Conservation (phyloP, 2,797 vertebrate species). For the Myotis pilosus region DNA sequence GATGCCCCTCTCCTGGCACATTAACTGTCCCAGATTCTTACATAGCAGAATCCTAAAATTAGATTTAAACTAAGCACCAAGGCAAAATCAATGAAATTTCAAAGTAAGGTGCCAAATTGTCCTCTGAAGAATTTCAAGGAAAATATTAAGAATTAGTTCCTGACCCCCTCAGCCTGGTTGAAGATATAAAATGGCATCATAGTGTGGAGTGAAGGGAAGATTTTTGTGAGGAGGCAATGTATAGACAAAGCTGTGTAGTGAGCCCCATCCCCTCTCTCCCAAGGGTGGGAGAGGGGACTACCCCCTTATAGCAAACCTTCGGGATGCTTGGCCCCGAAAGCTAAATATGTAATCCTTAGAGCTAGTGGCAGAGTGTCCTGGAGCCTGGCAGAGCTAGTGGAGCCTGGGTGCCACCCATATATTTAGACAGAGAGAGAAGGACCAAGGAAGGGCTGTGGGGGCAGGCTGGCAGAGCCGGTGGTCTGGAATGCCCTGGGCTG, state of each 20-base stretch:
- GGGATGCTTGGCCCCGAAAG: not conserved
- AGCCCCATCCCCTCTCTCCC: not conserved
- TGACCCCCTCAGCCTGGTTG: not conserved
- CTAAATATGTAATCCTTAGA: not conserved
- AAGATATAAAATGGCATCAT: not conserved
- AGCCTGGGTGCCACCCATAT: not conserved
- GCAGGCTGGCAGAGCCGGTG: not conserved
- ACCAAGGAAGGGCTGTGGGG: not conserved
- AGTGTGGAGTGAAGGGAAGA: not conserved
- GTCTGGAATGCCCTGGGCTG: not conserved
- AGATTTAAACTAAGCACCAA: constrained; percentile 25
- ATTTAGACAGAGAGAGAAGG: not conserved
- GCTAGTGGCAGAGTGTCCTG: not conserved
- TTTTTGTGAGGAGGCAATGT: not conserved
- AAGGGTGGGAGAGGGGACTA: not conserved
- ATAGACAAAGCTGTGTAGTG: not conserved
- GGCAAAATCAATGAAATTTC: not conserved
- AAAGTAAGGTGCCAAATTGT: not conserved
- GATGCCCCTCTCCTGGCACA: not conserved
- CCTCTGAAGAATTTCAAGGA: not conserved
- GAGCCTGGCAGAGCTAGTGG: not conserved
- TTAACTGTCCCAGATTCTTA: not conserved
- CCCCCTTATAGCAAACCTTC: not conserved
- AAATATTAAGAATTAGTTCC: constrained; percentile 19
- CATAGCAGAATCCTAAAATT: constrained; percentile 39